Conservation (phyloP, 2,888 invertebrate species). For the Melieria omissa region DNA sequence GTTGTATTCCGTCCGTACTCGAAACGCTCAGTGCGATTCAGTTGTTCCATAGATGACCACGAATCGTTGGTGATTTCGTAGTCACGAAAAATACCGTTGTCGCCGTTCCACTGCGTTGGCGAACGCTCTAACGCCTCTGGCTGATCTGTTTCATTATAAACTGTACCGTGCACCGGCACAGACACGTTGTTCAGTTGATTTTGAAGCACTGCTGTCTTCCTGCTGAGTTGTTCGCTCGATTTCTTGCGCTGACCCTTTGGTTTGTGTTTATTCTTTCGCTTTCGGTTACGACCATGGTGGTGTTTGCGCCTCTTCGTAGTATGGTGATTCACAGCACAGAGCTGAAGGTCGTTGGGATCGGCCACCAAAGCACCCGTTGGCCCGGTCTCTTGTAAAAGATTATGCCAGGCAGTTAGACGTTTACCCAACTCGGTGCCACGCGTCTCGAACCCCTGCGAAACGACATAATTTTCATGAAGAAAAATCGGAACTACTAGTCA, state of each 20-base stretch:
- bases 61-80: slow-evolving; percentile 60
- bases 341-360: slow-evolving; percentile 76
- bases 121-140: slow-evolving; percentile 28
- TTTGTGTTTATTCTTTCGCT: slow-evolving; percentile 55
- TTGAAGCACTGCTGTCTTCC: slow-evolving; percentile 37
- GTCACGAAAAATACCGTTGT: slow-evolving; percentile 60
- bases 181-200: slow-evolving; percentile 35
- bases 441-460: slow-evolving; percentile 85
- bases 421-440: slow-evolving; percentile 87
- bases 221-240: slow-evolving; percentile 34
- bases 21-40: slow-evolving; percentile 68
- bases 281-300: slow-evolving; percentile 50
- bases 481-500: no score
- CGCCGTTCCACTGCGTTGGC: slow-evolving; percentile 57
- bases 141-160: slow-evolving; percentile 11
- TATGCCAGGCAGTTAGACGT: slow-evolving; percentile 85
- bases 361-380: slow-evolving; percentile 76
- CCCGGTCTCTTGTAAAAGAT: slow-evolving; percentile 80
- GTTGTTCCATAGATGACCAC: slow-evolving; percentile 35
- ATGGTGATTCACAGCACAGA: slow-evolving; percentile 52
- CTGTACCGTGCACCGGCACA: slow-evolving; percentile 28
- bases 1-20: slow-evolving; percentile 72
- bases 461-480: neutral
- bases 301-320: slow-evolving; percentile 57
- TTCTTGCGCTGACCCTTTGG: slow-evolving; percentile 47